Evolutionary conservation across 2,797 vertebrate genomes (phyloP).

Genomic region (Emydoidea blandingii): DNA sequence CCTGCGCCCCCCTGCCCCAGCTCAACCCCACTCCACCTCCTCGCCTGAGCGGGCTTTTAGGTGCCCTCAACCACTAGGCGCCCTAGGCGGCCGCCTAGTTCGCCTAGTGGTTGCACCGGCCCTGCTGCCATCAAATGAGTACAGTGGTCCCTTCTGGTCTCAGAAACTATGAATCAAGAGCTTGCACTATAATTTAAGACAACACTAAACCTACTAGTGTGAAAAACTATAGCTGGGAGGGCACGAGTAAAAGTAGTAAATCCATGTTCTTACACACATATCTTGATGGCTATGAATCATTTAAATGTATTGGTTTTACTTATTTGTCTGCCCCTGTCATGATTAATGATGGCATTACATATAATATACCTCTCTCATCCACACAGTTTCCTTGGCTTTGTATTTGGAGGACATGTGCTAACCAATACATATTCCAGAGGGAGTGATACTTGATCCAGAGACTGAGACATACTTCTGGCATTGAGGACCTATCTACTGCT

Average conservation of each 20-base stretch:
- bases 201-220: neutral
- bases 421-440: constrained; percentile 15
- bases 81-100: no score
- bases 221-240: neutral
- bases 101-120: no score
- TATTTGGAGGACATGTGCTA: constrained; percentile 37
- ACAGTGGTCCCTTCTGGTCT: neutral
- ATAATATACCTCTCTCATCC: constrained; percentile 50
- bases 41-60: no score
- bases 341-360: constrained; percentile 54
- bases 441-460: neutral
- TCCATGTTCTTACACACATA: neutral
- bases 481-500: constrained; percentile 20
- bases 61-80: no score
- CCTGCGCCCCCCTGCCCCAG: no score
- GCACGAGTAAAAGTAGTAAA: neutral
- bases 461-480: neutral
- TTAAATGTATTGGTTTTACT: constrained; percentile 47
- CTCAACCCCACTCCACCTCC: no score
- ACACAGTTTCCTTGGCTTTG: constrained; percentile 40
- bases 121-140: neutral
- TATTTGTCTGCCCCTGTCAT: constrained; percentile 54
- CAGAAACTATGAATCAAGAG: neutral
- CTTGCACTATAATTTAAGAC: neutral
- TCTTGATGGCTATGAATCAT: constrained; percentile 49